Evolutionary conservation across 2,113 vertebrate species (phyloP).

Genomic region (Oriolus oriolus): DNA sequence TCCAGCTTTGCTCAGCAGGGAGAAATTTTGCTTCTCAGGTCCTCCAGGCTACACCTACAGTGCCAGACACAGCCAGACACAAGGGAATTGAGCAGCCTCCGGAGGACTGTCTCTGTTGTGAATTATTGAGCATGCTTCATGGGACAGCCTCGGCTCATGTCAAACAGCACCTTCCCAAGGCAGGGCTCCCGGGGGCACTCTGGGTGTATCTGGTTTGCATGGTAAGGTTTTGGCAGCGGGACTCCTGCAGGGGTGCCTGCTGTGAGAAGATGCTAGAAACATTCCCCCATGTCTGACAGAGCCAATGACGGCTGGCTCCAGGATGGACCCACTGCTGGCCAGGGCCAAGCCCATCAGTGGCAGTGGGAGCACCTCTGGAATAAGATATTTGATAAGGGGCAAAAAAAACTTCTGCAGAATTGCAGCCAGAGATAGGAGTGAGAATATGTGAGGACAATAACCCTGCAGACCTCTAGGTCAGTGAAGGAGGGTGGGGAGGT

Average conservation of each 20-base stretch:
- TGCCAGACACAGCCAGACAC: background rate
- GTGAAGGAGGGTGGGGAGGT: background rate
- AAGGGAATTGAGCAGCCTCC: background rate
- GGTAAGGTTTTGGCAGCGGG: background rate
- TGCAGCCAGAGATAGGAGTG: background rate
- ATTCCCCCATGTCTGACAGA: fast-evolving
- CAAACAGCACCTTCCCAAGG: background rate
- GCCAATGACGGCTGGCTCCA: background rate
- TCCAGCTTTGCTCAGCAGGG: background rate
- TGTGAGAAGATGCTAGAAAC: background rate
- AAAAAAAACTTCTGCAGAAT: background rate
- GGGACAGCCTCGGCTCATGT: background rate
- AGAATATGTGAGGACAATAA: background rate
- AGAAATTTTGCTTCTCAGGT: background rate
- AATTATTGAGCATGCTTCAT: background rate
- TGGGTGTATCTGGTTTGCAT: background rate
- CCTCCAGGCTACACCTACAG: background rate
- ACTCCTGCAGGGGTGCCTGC: background rate
- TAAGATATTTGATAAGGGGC: background rate
- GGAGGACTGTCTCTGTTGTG: fast-evolving
- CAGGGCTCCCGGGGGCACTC: background rate
- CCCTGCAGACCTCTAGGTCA: background rate
- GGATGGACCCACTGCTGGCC: background rate
- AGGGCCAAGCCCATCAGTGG: too few relatives aligned
- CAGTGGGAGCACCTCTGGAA: background rate